These are phyloP conservation scores for Semicossyphus pulcher DNA, from an alignment of 2,113 vertebrate genomes.

Conservation along the genomic window DNA sequence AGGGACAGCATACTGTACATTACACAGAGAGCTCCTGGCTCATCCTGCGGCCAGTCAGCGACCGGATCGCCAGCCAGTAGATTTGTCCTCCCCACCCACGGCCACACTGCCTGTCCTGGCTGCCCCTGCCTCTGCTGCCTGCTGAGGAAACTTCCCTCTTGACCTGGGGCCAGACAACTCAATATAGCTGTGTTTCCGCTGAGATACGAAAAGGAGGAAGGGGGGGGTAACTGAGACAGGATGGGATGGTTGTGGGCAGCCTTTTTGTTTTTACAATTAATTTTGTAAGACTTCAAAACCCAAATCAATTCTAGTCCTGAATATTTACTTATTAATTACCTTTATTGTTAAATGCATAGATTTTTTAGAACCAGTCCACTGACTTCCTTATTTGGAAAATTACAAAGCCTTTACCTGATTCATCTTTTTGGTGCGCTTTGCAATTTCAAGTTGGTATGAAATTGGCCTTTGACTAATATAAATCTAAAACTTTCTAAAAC, in stretches of 20 bases:
- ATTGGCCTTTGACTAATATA: background rate
- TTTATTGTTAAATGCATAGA: no score
- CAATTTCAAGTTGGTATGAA: background rate
- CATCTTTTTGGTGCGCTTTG: background rate
- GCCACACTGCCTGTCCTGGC: conserved; percentile 18
- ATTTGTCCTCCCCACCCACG: conserved; percentile 46
- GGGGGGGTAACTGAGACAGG: background rate
- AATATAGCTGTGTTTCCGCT: conserved; percentile 15
- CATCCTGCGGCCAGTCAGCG: conserved; percentile 19
- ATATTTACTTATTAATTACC: background rate
- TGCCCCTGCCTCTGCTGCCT: conserved; percentile 2
- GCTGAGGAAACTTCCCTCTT: conserved; percentile 43
- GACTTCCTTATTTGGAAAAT: no score
- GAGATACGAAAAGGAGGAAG: background rate
- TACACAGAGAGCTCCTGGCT: conserved; percentile 59
- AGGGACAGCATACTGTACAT: conserved; percentile 72
- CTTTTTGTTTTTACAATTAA: background rate
- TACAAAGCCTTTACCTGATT: no score
- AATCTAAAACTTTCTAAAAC: background rate
- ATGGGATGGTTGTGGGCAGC: background rate
- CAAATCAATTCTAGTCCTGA: background rate
- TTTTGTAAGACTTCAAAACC: background rate
- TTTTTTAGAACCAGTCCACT: no score
- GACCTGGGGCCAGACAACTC: background rate
- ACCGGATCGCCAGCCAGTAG: conserved; percentile 30